Evolutionary conservation across 2,113 vertebrate genomes (phyloP), one percentile per base, ranked within the genome.

Genomic region (Podocnemis expansa): DNA sequence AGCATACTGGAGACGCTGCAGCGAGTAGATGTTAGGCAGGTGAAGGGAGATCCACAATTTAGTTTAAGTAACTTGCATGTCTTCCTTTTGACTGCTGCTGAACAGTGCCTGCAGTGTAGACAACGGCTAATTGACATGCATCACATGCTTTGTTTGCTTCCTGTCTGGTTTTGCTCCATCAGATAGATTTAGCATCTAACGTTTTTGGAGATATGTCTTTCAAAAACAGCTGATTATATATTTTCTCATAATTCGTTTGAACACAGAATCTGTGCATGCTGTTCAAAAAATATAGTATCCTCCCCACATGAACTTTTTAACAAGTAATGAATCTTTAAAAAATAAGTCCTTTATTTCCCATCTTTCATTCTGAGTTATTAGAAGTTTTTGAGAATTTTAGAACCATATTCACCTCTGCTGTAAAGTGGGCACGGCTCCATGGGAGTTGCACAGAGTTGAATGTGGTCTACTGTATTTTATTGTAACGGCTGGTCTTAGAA

Each of bases 401-500:
- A 82, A 38, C 90, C 2, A 1, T 56, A 29, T 27, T 90, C 88
- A 45, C 31, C 86, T 88, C 54, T 56, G 29, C 24, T 79, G 88
- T 84, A 70, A 87, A 56, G 83, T 80, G 75, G 79, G 63, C 34
- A 94, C 89, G 84, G 54, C 31, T 24, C 13, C 47, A 78, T 90
- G 87, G 45, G 67, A 43, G 21, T 27, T 24, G 38, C 45, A 52
- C 17, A 29, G 29, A 94, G 52, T 49, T 79, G 27, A 16, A 0
- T 5, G 31, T 78, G 7, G 52, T 21, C 73, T 70, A 5, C 19
- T 1, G 63, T 89, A 73, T 90, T 58, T 84, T 83, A 13, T 80
- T 94, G 31, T 86, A 87, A 1, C 52, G 96, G 80, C 12, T n/a
- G 54, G 51, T 94, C 80, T 82, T 4, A 55, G 94, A 88, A 95